phyloP scores from a whole-genome alignment of 1,140 invertebrate genomes.

The Macrosteles quadrilineatus region DNA sequence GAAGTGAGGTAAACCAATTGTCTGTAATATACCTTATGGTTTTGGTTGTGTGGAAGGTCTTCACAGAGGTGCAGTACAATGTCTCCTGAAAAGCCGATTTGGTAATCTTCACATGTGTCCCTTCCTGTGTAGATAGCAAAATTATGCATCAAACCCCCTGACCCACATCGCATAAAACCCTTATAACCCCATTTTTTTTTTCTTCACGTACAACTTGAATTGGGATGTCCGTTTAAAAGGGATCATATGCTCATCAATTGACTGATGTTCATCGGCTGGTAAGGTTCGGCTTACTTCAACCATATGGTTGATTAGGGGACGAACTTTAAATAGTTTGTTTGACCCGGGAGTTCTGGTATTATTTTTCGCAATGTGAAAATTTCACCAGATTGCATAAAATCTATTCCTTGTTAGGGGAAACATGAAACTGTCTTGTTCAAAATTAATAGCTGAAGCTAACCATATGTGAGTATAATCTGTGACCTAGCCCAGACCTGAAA shows the following conservation, averaged over 20 bases:
- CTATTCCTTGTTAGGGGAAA: too few relatives aligned
- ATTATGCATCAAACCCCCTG: conserved; percentile 42
- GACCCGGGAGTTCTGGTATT: conserved; percentile 29
- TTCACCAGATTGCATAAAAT: not conserved
- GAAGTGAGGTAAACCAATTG: conserved; percentile 47
- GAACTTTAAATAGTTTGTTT: conserved; percentile 24
- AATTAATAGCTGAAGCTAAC: too few relatives aligned
- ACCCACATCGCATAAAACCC: conserved; percentile 40
- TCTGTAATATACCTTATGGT: conserved; percentile 46
- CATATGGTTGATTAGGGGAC: conserved; percentile 39
- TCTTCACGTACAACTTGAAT: conserved; percentile 46
- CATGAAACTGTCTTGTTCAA: too few relatives aligned
- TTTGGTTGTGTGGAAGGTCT: conserved; percentile 29
- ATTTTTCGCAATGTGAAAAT: not conserved
- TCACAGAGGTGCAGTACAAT: conserved; percentile 36
- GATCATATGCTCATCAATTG: conserved; percentile 47
- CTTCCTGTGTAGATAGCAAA: conserved; percentile 44
- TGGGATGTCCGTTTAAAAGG: conserved; percentile 43
- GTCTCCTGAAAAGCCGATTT: conserved; percentile 42
- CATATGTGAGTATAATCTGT: too few relatives aligned
- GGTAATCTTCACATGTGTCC: conserved; percentile 35
- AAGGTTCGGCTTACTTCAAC: conserved; percentile 34
- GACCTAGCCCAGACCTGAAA: too few relatives aligned
- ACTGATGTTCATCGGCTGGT: conserved; percentile 44
- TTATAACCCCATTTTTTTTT: conserved; percentile 49